Evolutionary conservation across 2,888 invertebrate species (phyloP), one percentile per base, ranked within the genome.

Genomic region (Eupithecia subumbrata): DNA sequence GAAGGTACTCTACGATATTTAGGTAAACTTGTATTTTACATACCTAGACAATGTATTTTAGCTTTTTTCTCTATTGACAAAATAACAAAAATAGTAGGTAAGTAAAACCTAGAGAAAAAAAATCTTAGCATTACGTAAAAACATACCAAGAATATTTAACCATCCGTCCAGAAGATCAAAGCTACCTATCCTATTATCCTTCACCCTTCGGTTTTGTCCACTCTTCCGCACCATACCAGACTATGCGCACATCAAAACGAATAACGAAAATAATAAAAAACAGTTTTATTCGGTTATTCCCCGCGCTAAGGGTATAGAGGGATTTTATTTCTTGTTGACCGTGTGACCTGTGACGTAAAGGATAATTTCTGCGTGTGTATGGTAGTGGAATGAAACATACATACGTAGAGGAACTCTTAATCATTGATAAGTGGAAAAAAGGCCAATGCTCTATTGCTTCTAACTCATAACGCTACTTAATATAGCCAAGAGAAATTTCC

Each of bases 221-320:
- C 60, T 60, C 60, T 60, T 22, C 25, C 60, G 25, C 25, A 60
- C 60, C 56, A 11, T 60, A 14, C 25, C 14, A 60, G 12, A 25
- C 12, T 25, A 60, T 60, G 60, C 14, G 14, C 60, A 60, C 22
- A 60, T 60, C 60, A 60, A 60, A 60, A 60, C 60, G 25, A 60
- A 22, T 60, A 12, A 60, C 22, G 60, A 60, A 60, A 60, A 60
- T 11, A 60, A 60, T 60, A 60, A 60, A 60, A 56, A 60, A 25
- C 25, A 14, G 25, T 60, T 60, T 56, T 60, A 60, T 60, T 60
- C 25, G 25, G 25, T 60, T 60, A 60, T 60, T 60, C 60, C 14
- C 60, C 60, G 60, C 60, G 60, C 60, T 60, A 60, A 14, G 60
- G 60, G 60, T 60, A 25, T 1, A 25, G 22, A 22, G 25, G 56